Base-by-base conservation (phyloP, 2,797 vertebrate genomes). In the Pagetopsis macropterus region DNA sequence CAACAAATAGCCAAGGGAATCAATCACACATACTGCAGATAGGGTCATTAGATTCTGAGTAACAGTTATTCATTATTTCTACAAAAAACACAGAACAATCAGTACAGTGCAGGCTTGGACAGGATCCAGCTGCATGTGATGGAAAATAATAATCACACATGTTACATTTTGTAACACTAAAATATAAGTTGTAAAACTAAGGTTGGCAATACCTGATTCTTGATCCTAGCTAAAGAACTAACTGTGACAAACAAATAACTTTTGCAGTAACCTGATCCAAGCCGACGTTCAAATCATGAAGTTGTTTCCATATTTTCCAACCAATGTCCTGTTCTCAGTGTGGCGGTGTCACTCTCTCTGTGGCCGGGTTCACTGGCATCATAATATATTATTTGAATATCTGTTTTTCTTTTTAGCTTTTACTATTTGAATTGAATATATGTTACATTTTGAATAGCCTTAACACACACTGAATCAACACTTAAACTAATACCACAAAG, bases 1-100 rank as follows among this genome's bases (percentile, higher is more conserved):
- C 44, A 70, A 51, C 16, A 59, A 37, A 72, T 13, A 57, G 19
- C 55, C 23, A 50, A 76, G 33, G 6, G 16, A 75, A 75, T 58
- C 50, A 66, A 45, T 60, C 59, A 46, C 45, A 54, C 60, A 16
- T 13, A 14, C n/a, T 59, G 9, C 5, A 41, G 3, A 31, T 13
- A 12, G 15, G 37, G 19, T 46, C 15, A 48, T 58, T 75, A 14
- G 2, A 52, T 61, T 59, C 4, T 3, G 43, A 2, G 5, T 40
- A n/a, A 64, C 16, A 15, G 5, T 54, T 17, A 70, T 66, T 46
- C 11, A 78, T 68, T 52, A 58, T 62, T 77, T 44, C 64, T 23
- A n/a, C 40, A 13, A 16, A 54, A 55, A 27, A n/a, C 13, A 33
- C 50, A 27, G 27, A 27, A 27, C 27, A 14, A 58, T 31, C 16